These are phyloP conservation scores for Formica exsecta DNA, from an alignment of 1,140 invertebrate genomes.

Conservation along the genomic window DNA sequence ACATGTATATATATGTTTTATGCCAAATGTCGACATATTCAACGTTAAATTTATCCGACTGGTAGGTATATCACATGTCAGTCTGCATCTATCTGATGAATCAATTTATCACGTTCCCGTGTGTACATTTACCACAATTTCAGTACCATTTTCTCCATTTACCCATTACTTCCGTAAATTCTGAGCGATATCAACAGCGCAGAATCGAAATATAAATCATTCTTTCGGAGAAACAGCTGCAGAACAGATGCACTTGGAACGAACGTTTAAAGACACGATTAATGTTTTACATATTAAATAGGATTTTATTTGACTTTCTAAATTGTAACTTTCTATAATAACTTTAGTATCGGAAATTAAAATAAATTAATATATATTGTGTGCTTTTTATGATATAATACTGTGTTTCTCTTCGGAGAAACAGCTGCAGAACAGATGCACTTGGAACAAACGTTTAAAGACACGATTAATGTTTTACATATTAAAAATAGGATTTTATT, in stretches of 20 bases:
- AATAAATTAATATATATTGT: background rate
- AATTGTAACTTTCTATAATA: constrained; percentile 7
- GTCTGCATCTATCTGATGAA: constrained; percentile 26
- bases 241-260: background rate
- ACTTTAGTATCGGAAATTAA: background rate
- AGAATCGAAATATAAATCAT: constrained; percentile 21
- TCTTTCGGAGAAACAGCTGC: background rate
- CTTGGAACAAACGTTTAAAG: background rate
- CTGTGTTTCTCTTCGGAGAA: background rate
- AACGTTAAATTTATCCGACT: constrained; percentile 33
- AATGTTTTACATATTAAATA: background rate
- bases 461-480: background rate
- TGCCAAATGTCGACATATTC: constrained; percentile 14
- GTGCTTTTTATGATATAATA: background rate
- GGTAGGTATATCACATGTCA: constrained; percentile 21
- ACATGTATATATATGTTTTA: constrained; percentile 33
- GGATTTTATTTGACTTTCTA: background rate
- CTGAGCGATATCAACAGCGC: background rate
- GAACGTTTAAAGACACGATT: constrained; percentile 17
- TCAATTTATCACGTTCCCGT: constrained; percentile 57
- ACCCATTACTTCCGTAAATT: constrained; percentile 33
- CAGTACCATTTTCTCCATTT: constrained; percentile 9
- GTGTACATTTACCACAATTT: constrained; percentile 13
- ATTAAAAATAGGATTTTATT: too few species aligned
- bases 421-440: background rate